Base-by-base conservation (phyloP, 2,888 invertebrate species). In the Scelioninae gen. 2 region DNA sequence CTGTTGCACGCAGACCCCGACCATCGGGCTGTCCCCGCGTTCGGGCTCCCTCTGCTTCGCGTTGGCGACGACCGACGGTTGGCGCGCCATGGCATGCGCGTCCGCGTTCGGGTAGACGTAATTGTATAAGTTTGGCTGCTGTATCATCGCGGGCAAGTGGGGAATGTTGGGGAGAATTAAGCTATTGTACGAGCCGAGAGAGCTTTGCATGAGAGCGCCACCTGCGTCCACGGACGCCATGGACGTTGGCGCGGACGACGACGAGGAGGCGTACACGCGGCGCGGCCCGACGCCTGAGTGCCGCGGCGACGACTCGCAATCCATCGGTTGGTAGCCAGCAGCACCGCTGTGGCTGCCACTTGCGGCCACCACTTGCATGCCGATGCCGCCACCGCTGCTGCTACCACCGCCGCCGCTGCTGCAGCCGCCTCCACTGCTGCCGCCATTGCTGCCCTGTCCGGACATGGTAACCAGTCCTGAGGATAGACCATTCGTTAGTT, bases 1-100 rank as follows among this genome's bases (percentile, higher is more conserved):
- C 89, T 96, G 95, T 88, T 94, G 94, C 85, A 95, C 92, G 88
- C 95, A 95, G 80, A 95, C 95, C 77, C 93, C 94, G 82, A 95
- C 92, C 94, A 96, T 93, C 79, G 94, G 93, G 82, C 93, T 92
- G 83, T 92, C 92, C 79, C 92, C 92, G 78, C 90, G 86, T 78
- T 90, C 89, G 43, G 83, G 79, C 70, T 85, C 85, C 70, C 85
- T 76, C 76, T 81, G 87, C 78, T 86, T 86, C 68, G 81, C 82
- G 58, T 81, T 78, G 58, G 82, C 78, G 69, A 82, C 83, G 61
- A 82, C 80, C 71, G 82, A 81, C 73, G 79, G 82, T 76, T 82
- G 84, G 61, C 84, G 80, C 22, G 68, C 80, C 76, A 84, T 84
- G 53, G 80, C 81, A 77, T 79, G 81, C 75, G 82, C 77, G 74